Base-by-base conservation (phyloP, 2,797 vertebrate genomes). In the Danio tinwini region DNA sequence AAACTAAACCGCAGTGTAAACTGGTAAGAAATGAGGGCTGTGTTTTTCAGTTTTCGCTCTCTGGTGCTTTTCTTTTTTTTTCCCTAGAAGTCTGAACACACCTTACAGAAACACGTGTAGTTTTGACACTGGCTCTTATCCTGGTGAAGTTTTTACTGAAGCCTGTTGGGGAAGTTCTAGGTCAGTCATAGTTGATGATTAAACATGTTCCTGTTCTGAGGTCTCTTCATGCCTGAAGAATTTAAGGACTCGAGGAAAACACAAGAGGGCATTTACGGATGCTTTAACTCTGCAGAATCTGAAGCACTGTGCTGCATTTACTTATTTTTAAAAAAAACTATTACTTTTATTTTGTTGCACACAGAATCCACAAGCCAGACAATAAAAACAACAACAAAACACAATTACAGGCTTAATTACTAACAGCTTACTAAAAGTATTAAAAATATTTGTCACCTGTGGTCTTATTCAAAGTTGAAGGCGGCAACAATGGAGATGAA, bases 121-220 rank as follows among this genome's bases (percentile, higher is more conserved):
- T 50, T 71, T 49, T 52, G 53, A 50, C 12, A 12, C 40, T 3
- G 10, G 17, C 39, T 67, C 17, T 58, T 21, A 29, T 59, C 42
- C 62, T 8, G 21, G 1, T 59, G 2, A 49, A 44, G 16, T 69
- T 49, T 69, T 70, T 16, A n/a, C 50, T 52, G 17, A 71, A 52
- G 67, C 14, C 67, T 62, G 42, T 16, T 47, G 7, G 45, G 47
- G 13, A 37, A 40, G 56, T 63, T 72, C 7, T 58, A 73, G 55
- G 47, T 81, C 74, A 83, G n/a, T 14, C 37, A 40, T 55, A 7
- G 74, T 76, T 14, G 81, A 79, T 80, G 42, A 82, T 80, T 84
- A 84, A 80, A 80, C 72, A 50, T n/a, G 71, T 45, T 75, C 47
- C 40, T 63, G 63, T 70, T 71, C 74, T 72, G 50, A 58, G 58